Base-by-base conservation (phyloP, 1,140 invertebrate genomes). In the Rhyzopertha dominica region DNA sequence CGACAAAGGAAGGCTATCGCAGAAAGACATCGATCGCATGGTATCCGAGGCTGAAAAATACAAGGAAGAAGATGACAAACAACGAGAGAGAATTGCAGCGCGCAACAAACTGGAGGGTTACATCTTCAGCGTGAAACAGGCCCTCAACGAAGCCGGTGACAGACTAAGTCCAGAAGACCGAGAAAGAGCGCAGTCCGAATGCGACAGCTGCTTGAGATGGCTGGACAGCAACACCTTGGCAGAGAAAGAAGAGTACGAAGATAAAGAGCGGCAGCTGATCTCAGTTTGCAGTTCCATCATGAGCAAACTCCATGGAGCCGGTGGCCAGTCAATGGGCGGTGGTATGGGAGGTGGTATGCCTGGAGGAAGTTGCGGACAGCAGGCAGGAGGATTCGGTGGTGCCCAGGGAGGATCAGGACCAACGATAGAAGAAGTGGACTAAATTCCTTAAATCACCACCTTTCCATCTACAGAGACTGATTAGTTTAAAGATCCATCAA, bases 21-120 rank as follows among this genome's bases (percentile, higher is more conserved):
- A 90, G 58, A 82, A 85, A 18, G 86, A 89, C 46, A 90, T 91
- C 56, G 85, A 91, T 30, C 72, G 80, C 28, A 91, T 93, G 84
- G 78, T 86, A 8, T 76, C 77, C 13, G 79, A 82, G 39, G 78
- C 74, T 1, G 71, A 76, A 30, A 67, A 58, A 23, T 88, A 81
- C 62, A 79, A 78, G 52, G 72, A 74, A n/a, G 76, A 79, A 46
- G 85, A 88, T 59, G 80, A 85, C 24, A 73, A 71, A 34, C 83
- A 86, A 56, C 74, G 74, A 19, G 77, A 84, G 16, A 73, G 75
- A 12, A 77, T 90, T 19, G 17, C 64, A 0, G 73, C 75, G 1
- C 69, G 75, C 42, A 77, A 78, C 48, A 56, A 72, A 26, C 65
- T 89, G 9, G 85, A 90, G 57, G 75, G 75, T 25, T 89, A 90